Percentiles rank a stretch among this genome's conserved stretches.
Conservation (phyloP, 23 tunicate genomes). For the Trididemnum clinides region DNA sequence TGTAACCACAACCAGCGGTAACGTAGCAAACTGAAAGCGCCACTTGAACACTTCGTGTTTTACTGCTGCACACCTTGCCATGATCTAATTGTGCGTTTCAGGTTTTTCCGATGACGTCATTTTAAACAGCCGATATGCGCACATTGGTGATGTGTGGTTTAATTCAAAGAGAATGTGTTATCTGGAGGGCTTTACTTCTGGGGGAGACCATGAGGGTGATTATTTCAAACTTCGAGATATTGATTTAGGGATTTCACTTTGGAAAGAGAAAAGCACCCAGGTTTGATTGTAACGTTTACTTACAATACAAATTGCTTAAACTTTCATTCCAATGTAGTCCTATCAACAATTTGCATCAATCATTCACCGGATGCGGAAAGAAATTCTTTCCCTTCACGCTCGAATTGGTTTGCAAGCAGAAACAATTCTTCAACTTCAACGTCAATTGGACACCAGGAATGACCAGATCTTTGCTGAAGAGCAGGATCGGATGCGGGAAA, state of each 20-base stretch:
- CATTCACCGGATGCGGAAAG: conserved; percentile 61
- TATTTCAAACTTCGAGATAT: conserved; percentile 56
- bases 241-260: conserved; percentile 61
- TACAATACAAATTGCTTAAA: too few relatives aligned
- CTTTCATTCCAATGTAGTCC: conserved; percentile 46
- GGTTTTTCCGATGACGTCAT: conserved; percentile 86
- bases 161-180: conserved; percentile 80
- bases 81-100: too few relatives aligned
- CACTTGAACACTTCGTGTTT: too few relatives aligned
- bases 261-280: conserved; percentile 69
- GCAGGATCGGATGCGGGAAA: conserved; percentile 12
- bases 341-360: conserved; percentile 59
- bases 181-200: background rate
- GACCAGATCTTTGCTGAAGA: background rate
- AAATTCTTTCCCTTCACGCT: conserved; percentile 63
- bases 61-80: too few relatives aligned
- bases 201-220: background rate
- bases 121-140: conserved; percentile 76
- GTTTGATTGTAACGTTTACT: too few relatives aligned
- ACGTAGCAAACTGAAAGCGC: too few relatives aligned
- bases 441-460: conserved; percentile 22
- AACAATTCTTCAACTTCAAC: conserved; percentile 29
- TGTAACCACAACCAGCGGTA: too few relatives aligned
- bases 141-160: conserved; percentile 87
- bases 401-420: conserved; percentile 48